These are phyloP conservation scores for Tipula unca DNA, from an alignment of 2,888 invertebrate genomes.

Conservation along the genomic window DNA sequence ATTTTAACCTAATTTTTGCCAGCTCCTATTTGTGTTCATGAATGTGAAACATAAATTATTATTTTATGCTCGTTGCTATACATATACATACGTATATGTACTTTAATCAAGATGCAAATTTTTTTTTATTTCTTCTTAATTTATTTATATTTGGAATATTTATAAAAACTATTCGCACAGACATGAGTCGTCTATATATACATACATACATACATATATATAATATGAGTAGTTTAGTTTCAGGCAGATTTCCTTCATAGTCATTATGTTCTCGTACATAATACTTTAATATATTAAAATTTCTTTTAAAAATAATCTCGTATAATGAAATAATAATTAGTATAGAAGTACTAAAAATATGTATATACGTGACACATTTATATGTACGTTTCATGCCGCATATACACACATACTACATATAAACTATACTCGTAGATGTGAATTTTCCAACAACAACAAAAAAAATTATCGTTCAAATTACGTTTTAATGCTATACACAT, in stretches of 20 bases:
- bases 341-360: background rate
- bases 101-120: background rate
- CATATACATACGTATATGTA: background rate
- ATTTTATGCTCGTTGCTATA: background rate
- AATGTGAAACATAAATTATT: background rate
- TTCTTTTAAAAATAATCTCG: background rate
- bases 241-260: background rate
- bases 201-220: background rate
- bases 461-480: background rate
- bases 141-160: background rate
- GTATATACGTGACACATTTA: background rate
- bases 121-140: background rate
- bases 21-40: background rate
- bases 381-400: background rate
- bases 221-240: too few relatives aligned
- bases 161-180: background rate
- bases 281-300: background rate
- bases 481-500: background rate
- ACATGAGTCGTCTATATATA: background rate
- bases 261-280: background rate
- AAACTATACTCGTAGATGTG: background rate
- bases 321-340: background rate
- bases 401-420: too few relatives aligned
- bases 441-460: background rate
- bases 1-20: background rate